Base-by-base conservation (phyloP, 2,888 invertebrate species). In the Xylocampa areola region DNA sequence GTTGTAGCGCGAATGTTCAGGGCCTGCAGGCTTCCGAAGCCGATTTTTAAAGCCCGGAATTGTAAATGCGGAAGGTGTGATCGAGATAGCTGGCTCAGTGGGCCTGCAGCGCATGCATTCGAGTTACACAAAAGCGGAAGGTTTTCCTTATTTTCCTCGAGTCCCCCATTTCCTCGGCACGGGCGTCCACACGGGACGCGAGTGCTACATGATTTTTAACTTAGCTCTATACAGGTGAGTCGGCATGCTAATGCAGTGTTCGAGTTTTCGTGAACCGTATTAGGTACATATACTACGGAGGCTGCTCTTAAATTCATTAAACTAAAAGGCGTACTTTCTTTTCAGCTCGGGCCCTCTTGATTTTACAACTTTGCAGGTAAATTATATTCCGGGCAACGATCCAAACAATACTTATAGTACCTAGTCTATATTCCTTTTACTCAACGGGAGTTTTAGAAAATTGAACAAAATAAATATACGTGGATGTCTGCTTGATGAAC, bases 121-220 rank as follows among this genome's bases (percentile, higher is more conserved):
- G 68, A 68, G 73, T 78, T 76, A 80, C 77, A 84, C 76, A 82
- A 84, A 82, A 83, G 82, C 79, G 78, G 77, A 80, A 79, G 80
- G 78, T 79, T 85, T 87, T 81, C 80, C 84, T 84, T 85, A 87
- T 88, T 86, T 87, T 83, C 75, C 67, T 55, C 54, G 70, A 79
- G 77, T 68, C 64, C 78, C 75, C 80, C 72, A 82, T 85, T 87
- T 85, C 82, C 80, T 76, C 64, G 70, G 61, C 69, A 58, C 82
- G 67, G 66, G 69, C 84, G 82, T 82, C 81, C 89, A 77, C 82
- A 80, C 74, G 86, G 85, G 84, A 87, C 79, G 76, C 64, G 79
- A 79, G 80, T 71, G 82, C 82, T 86, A 92, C 92, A 92, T 79
- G 91, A 87, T 87, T 92, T 92, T 91, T 89, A 89, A 92, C 92